Base-by-base conservation (phyloP, 2,888 invertebrate species). In the Drosophila leonis region DNA sequence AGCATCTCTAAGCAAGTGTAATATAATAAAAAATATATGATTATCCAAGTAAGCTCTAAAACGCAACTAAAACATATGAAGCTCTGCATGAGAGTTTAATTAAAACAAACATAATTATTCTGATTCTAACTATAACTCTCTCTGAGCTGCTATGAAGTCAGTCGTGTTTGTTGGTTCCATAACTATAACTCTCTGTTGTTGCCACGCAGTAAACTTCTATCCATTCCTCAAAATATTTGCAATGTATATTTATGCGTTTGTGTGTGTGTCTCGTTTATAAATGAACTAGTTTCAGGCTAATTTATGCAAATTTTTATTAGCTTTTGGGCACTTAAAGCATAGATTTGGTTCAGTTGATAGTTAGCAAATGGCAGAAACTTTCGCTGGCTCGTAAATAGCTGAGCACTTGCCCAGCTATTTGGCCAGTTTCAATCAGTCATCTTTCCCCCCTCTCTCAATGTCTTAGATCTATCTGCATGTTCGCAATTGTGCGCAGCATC, bases 401-500 rank as follows among this genome's bases (percentile, higher is more conserved):
- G n/a, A 44, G 12, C 56, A 56, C 24, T 56, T 39, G 48, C 39
- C 18, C n/a, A 49, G 29, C 18, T n/a, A 48, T 48, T 48, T 33
- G 35, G 18, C 13, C 29, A 44, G n/a, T 18, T 63, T 55, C 49
- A 63, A 56, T 57, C 56, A 59, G 62, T 67, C 56, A 73, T 49
- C 27, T 29, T 46, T 31, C 27, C n/a, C 15, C 29, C 6, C 13
- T 15, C 13, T 54, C 29, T 35, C 18, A 1, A 10, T 13, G 37
- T 37, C 13, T 31, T 10, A 57, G 55, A 66, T 72, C 37, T 61
- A 52, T 72, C 39, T 61, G 51, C 39, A 62, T 66, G 70, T 63
- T 78, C 64, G 52, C 66, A 77, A 78, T 79, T 78, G 79, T 62
- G 80, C 61, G 54, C 63, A 64, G 56, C 66, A 71, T 46, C 61